These are phyloP conservation scores for Physella acuta DNA, from an alignment of 1,140 invertebrate genomes.

Conservation along the genomic window DNA sequence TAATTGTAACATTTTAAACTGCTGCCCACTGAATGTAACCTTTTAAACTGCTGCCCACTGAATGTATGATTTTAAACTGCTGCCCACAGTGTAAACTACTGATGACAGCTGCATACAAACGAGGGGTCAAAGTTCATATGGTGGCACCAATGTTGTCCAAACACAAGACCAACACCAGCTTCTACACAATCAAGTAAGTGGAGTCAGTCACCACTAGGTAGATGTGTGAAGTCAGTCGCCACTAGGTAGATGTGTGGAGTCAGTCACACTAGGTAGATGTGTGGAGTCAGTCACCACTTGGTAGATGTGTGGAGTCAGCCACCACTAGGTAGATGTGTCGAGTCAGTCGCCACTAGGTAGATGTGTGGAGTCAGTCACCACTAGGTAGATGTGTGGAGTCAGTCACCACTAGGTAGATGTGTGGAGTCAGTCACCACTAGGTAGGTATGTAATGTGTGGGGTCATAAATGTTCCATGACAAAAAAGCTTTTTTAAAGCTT, in stretches of 20 bases:
- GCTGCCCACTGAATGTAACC: no score
- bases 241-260: background rate
- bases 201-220: no score
- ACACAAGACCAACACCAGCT: slow-evolving; percentile 12
- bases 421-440: no score
- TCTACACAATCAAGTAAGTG: slow-evolving; percentile 4
- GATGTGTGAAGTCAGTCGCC: no score
- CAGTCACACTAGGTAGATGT: background rate
- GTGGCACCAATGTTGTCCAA: background rate
- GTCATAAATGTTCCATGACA: background rate
- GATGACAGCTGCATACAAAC: slow-evolving; percentile 8
- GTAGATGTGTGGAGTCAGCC: background rate
- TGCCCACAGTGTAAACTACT: background rate
- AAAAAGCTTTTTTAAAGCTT: background rate
- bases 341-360: no score
- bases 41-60: no score
- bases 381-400: background rate
- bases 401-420: background rate
- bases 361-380: no score
- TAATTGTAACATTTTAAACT: no score
- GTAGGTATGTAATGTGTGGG: background rate
- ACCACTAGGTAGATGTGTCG: background rate
- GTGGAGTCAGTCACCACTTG: background rate
- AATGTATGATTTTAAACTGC: no score
- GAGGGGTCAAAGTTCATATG: slow-evolving; percentile 3